A percentile compares a stretch with the other conserved stretches of the same genome.
phyloP scores from a whole-genome alignment of 2,797 vertebrate species.

The Acanthurus leucopareius region DNA sequence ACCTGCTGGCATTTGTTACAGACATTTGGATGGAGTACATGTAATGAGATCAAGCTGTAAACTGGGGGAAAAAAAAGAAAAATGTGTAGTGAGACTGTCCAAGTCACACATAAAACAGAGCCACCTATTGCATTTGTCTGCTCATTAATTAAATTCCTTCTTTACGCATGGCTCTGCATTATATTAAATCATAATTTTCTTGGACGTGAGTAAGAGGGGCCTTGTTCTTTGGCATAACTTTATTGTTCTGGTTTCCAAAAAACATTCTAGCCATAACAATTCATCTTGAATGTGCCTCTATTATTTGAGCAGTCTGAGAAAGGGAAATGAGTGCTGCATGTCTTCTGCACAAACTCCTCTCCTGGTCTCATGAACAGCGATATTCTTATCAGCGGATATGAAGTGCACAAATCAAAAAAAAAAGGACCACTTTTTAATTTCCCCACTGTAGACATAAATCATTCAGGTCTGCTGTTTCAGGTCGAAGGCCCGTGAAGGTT shows the following conservation, averaged over 20 bases:
- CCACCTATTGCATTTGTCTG: conserved; percentile 66
- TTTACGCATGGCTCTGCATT: conserved; percentile 61
- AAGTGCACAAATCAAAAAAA: conserved; percentile 67
- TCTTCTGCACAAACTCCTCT: conserved; percentile 60
- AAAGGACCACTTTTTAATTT: conserved; percentile 57
- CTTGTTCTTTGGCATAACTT: conserved; percentile 76
- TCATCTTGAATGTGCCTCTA: conserved; percentile 56
- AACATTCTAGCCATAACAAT: conserved; percentile 63
- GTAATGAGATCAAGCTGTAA: conserved; percentile 74
- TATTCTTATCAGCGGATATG: conserved; percentile 74
- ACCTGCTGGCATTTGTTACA: conserved; percentile 68
- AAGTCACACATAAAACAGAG: conserved; percentile 72
- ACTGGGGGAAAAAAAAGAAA: conserved; percentile 38
- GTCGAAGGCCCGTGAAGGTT: conserved; percentile 52
- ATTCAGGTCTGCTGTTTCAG: conserved; percentile 61
- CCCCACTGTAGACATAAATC: conserved; percentile 54
- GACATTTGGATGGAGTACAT: conserved; percentile 74
- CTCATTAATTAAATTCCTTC: conserved; percentile 72
- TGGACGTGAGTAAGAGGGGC: conserved; percentile 60
- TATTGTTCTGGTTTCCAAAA: conserved; percentile 75
- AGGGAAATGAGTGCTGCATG: conserved; percentile 64
- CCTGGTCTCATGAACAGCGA: conserved; percentile 44
- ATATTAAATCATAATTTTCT: conserved; percentile 75
- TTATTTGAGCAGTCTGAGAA: conserved; percentile 65
- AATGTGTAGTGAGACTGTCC: conserved; percentile 47